Evolutionary conservation across 2,797 vertebrate genomes (phyloP).

Genomic region (Scyliorhinus canicula): DNA sequence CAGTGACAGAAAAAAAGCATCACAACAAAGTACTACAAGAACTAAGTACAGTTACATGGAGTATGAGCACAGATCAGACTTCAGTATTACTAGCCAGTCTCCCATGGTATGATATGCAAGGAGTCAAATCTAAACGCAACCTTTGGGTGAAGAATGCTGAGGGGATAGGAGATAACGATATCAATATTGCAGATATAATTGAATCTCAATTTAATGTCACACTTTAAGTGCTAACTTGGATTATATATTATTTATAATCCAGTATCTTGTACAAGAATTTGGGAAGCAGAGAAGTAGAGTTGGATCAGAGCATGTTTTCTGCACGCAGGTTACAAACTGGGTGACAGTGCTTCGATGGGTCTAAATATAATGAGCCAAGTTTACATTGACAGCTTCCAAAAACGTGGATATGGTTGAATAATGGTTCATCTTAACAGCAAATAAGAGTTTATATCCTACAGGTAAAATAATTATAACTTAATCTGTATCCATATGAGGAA

Average conservation of each 20-base stretch:
- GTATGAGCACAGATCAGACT: not conserved
- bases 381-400: not conserved
- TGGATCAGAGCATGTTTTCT: not conserved
- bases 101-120: not conserved
- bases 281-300: not conserved
- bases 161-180: not conserved
- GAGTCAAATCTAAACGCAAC: not conserved
- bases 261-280: not conserved
- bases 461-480: not conserved
- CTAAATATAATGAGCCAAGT: not conserved
- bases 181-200: not conserved
- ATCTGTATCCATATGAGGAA: not conserved
- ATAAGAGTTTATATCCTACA: too few species aligned
- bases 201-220: not conserved
- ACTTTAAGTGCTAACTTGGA: not conserved
- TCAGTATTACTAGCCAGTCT: not conserved
- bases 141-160: not conserved
- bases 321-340: not conserved
- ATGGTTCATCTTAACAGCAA: not conserved
- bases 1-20: not conserved
- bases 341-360: not conserved
- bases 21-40: not conserved
- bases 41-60: not conserved
- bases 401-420: not conserved
- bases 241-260: not conserved